Base-by-base conservation (phyloP, 2,113 vertebrate species). In the Morone saxatilis region DNA sequence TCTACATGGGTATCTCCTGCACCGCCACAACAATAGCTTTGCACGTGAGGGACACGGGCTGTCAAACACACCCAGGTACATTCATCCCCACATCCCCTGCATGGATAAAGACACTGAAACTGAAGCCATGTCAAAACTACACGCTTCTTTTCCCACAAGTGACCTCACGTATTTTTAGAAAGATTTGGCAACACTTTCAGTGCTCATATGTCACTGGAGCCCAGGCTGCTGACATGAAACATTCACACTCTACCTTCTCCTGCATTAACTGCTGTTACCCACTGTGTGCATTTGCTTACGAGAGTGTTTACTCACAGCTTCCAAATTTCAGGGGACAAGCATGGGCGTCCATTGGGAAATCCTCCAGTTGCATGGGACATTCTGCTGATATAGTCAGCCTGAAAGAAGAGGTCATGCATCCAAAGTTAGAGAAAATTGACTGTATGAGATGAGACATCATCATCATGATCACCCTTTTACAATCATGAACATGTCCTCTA, bases 351-450 rank as follows among this genome's bases (percentile, higher is more conserved):
- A 99, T 99, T 0, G 98, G 98, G 86, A 99, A 99, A 78, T 99
- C 98, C 93, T 99, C 98, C 53, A 99, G 96, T 69, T 99, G 98
- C 98, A 99, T 99, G 47, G 98, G 98, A 70, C 98, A 99, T 83
- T 99, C 98, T 1, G 98, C 98, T 78, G 98, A 97, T 91, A 99
- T 99, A 4, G 98, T 99, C 92, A 99, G 72, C 88, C 98, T 99
- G 95, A 22, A 90, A 88, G 60, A 73, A 51, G 20, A 86, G 63
- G 45, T 47, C 20, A 80, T 0, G 1, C 20, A 53, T 51, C 45
- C 31, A 43, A 48, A 81, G 22, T 79, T 41, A 71, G 60, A 73
- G 45, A 16, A 57, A 59, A 71, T 25, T 54, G 1, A 45, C 38
- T 65, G 36, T 67, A 75, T 22, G 25, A 38, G 56, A 81, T 43